phyloP scores from a whole-genome alignment of 2,113 vertebrate species.

The Zosterops borbonicus region DNA sequence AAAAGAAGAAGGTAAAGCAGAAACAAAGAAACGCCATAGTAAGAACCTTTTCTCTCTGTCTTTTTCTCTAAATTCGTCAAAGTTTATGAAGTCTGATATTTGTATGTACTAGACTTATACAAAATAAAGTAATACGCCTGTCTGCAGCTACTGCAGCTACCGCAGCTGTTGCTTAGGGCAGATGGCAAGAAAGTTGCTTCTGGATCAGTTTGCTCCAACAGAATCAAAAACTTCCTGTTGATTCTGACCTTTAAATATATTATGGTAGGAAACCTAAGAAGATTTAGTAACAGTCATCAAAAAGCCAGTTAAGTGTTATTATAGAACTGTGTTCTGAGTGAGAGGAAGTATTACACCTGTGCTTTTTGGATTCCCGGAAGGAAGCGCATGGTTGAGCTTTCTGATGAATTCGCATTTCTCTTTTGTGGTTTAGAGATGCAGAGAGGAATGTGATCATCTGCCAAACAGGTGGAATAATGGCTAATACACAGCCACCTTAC shows the following conservation, averaged over 20 bases:
- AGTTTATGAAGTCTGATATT: background rate
- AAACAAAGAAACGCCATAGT: conserved; percentile 70
- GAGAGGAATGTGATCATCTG: background rate
- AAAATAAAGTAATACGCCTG: background rate
- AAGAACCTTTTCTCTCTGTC: conserved; percentile 33
- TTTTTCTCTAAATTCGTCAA: background rate
- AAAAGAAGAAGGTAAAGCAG: conserved; percentile 83
- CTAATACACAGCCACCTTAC: background rate
- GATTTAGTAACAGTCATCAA: background rate
- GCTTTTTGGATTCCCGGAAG: background rate
- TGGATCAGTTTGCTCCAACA: background rate
- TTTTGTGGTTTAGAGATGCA: background rate
- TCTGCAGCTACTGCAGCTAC: background rate
- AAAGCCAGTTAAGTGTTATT: background rate
- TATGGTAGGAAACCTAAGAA: background rate
- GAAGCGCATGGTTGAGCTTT: background rate
- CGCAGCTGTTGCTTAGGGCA: background rate
- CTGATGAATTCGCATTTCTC: background rate
- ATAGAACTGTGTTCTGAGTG: background rate
- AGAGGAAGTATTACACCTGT: background rate
- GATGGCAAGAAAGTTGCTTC: background rate
- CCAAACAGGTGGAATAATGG: background rate
- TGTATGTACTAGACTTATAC: background rate
- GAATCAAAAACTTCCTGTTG: background rate
- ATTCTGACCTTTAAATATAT: background rate